Evolutionary conservation across 2,113 vertebrate genomes (phyloP).

Genomic region (Eurypyga helias): DNA sequence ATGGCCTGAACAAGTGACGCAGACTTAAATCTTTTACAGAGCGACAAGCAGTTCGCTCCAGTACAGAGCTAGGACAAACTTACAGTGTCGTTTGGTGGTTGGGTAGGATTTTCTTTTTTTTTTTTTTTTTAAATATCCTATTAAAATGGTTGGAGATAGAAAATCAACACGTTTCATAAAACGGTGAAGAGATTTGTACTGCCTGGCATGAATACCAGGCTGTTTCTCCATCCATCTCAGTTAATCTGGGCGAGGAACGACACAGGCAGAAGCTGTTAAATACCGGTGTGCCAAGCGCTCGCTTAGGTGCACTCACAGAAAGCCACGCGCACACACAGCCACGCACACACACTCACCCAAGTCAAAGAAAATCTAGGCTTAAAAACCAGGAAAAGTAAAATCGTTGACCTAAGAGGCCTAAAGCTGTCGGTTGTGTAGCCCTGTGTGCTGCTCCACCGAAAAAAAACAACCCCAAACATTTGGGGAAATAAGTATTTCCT

Average conservation of each 20-base stretch:
- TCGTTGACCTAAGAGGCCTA: not conserved
- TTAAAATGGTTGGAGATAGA: not conserved
- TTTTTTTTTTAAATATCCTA: not conserved
- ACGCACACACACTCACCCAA: not conserved
- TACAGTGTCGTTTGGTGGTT: not conserved
- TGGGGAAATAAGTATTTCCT: no score
- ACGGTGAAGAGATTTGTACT: not conserved
- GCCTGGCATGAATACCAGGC: not conserved
- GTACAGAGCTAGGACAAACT: not conserved
- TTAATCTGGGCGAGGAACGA: not conserved
- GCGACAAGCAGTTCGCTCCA: not conserved
- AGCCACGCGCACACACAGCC: not conserved
- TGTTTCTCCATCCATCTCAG: not conserved
- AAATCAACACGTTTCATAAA: not conserved
- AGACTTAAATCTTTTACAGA: not conserved
- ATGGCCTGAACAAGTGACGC: not conserved
- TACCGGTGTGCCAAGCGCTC: fast-evolving
- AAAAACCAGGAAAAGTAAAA: not conserved
- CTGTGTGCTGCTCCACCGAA: not conserved
- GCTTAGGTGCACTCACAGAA: not conserved
- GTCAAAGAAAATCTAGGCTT: not conserved
- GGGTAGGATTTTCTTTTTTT: not conserved
- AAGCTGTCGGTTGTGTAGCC: not conserved
- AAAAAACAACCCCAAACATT: not conserved
- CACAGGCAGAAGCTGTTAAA: not conserved